Conservation (phyloP, 2,888 invertebrate species). For the Cataglyphis livida region DNA sequence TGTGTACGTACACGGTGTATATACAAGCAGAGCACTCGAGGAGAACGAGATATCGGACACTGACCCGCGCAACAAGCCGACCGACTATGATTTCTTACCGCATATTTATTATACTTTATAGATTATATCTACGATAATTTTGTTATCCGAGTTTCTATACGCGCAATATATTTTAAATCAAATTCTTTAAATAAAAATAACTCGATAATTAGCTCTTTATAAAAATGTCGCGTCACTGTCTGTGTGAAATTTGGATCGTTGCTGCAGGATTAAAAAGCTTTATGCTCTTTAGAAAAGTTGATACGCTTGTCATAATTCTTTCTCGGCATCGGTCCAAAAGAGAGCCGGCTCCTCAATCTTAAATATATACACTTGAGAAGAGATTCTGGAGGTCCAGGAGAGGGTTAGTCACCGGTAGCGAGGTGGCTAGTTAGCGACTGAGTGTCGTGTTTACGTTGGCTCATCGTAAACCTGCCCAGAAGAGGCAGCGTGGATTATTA, state of each 20-base stretch:
- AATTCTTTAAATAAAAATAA: not conserved
- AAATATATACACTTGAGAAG: conserved; percentile 56
- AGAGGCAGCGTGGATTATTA: conserved; percentile 74
- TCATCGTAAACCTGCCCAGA: conserved; percentile 82
- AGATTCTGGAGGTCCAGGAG: conserved; percentile 66
- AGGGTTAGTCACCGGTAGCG: conserved; percentile 80
- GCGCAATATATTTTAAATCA: not conserved
- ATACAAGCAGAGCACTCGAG: conserved; percentile 63
- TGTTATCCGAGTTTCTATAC: not conserved
- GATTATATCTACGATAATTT: not conserved
- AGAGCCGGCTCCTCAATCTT: not conserved
- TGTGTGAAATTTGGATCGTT: not conserved
- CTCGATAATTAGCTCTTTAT: not conserved
- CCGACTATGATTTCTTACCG: conserved; percentile 57
- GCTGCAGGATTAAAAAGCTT: not conserved
- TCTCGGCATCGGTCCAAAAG: not conserved
- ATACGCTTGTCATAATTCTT: not conserved
- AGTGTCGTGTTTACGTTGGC: conserved; percentile 82
- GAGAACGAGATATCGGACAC: conserved; percentile 76
- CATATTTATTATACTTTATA: conserved; percentile 66
- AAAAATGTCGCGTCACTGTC: not conserved
- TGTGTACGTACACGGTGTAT: conserved; percentile 54
- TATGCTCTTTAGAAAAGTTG: not conserved
- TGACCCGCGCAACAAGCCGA: conserved; percentile 71
- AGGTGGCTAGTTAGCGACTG: conserved; percentile 82